Evolutionary conservation across 2,888 invertebrate genomes (phyloP).

Genomic region (Melieria omissa): DNA sequence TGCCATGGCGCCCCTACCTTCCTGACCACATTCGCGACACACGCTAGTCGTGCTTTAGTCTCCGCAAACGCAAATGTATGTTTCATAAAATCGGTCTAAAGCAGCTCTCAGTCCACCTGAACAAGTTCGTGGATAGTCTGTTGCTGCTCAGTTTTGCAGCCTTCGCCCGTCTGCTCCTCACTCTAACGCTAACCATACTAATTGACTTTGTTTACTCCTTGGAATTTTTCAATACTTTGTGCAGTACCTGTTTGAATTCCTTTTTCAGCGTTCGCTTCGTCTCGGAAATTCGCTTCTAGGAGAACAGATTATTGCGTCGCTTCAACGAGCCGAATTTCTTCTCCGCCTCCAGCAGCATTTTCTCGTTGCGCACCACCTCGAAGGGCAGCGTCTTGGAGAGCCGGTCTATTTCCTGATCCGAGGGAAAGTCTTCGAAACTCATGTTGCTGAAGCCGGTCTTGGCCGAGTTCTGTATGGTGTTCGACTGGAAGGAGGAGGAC

Average conservation of each 20-base stretch:
- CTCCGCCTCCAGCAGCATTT: slow-evolving; percentile 67
- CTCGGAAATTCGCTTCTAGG: slow-evolving; percentile 62
- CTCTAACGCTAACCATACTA: neutral
- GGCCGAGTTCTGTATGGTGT: slow-evolving; percentile 63
- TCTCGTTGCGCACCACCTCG: slow-evolving; percentile 72
- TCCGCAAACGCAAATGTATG: too few relatives aligned
- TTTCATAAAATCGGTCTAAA: too few relatives aligned
- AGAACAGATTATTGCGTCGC: slow-evolving; percentile 70
- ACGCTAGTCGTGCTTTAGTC: too few relatives aligned
- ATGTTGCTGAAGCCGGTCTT: slow-evolving; percentile 77
- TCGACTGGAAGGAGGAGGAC: slow-evolving; percentile 59
- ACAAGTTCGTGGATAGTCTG: too few relatives aligned
- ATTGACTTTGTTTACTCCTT: slow-evolving; percentile 30
- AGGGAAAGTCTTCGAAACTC: slow-evolving; percentile 81
- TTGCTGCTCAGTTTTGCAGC: too few relatives aligned
- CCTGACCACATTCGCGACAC: too few relatives aligned
- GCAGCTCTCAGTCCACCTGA: too few relatives aligned
- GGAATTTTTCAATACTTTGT: slow-evolving; percentile 44
- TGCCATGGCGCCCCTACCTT: too few relatives aligned
- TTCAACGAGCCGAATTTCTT: slow-evolving; percentile 69
- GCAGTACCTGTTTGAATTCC: slow-evolving; percentile 53
- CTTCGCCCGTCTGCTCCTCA: too few relatives aligned
- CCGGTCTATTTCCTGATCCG: slow-evolving; percentile 71
- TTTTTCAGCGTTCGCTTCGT: slow-evolving; percentile 53
- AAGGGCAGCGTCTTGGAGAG: slow-evolving; percentile 69